A percentile compares a stretch with the other conserved stretches of the same genome.
Conservation (phyloP, 1,140 invertebrate genomes). For the Papilio glaucus region DNA sequence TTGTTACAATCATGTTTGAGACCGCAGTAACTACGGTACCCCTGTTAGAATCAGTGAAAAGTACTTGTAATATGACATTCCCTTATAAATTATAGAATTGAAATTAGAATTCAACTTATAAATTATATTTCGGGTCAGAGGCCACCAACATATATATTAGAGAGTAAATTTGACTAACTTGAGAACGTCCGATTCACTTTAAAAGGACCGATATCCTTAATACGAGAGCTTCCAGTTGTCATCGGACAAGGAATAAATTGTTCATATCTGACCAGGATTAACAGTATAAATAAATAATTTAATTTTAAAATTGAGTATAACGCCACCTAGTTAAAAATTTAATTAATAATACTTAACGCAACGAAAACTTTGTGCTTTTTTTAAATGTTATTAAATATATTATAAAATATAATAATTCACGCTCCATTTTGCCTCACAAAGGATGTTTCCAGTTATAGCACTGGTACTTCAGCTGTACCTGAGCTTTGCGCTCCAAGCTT, state of each 20-base stretch:
- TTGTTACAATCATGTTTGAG: background rate
- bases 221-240: no score
- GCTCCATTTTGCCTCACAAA: background rate
- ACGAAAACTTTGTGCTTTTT: background rate
- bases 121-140: no score
- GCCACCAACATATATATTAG: no score
- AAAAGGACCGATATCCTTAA: no score
- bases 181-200: no score
- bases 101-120: no score
- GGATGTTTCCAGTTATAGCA: conserved; percentile 26
- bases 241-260: no score
- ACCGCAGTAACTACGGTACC: background rate
- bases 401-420: background rate
- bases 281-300: no score
- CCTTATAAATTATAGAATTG: no score
- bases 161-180: no score
- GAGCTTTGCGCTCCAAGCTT: conserved; percentile 10
- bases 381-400: background rate
- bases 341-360: background rate
- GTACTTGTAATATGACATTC: background rate
- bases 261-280: no score
- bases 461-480: conserved; percentile 33
- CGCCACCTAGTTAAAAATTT: background rate
- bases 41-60: background rate
- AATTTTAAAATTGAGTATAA: background rate